phyloP scores from a whole-genome alignment of 2,113 vertebrate genomes.

The Jaculus jaculus region DNA sequence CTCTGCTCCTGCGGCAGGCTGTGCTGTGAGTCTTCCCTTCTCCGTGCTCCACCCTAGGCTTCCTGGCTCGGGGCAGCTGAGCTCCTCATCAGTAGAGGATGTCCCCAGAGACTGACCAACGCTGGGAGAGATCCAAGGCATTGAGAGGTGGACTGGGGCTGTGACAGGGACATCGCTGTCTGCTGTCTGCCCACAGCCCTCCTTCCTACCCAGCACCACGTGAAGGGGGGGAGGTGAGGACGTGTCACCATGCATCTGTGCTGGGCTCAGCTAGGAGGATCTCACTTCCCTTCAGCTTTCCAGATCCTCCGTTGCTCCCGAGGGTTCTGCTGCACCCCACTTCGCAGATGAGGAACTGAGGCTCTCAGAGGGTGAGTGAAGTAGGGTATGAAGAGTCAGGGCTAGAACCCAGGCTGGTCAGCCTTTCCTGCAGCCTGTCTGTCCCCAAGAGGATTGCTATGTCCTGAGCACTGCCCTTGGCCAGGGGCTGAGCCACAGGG shows the following conservation, averaged over 20 bases:
- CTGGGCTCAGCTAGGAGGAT: no score
- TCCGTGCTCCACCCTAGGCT: neutral
- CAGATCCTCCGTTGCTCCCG: neutral
- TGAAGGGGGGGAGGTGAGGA: no score
- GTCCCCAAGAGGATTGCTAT: no score
- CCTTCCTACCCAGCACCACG: neutral
- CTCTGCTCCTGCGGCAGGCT: neutral
- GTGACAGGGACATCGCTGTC: neutral
- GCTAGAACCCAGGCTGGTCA: no score
- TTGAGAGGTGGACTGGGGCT: rapidly evolving
- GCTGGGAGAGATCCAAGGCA: neutral
- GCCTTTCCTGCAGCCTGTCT: no score
- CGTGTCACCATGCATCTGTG: no score
- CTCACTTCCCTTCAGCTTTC: no score
- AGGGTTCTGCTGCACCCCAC: neutral
- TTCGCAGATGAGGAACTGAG: neutral
- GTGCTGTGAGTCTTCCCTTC: neutral
- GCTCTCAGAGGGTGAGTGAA: neutral
- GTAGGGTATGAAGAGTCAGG: no score
- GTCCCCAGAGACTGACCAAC: neutral
- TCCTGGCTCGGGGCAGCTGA: no score
- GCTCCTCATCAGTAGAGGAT: neutral
- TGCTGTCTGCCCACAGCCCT: no score
- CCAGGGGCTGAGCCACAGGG: no score
- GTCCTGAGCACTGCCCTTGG: no score